Evolutionary conservation across 2,113 vertebrate species (phyloP).

Genomic region (Siniperca knerii): DNA sequence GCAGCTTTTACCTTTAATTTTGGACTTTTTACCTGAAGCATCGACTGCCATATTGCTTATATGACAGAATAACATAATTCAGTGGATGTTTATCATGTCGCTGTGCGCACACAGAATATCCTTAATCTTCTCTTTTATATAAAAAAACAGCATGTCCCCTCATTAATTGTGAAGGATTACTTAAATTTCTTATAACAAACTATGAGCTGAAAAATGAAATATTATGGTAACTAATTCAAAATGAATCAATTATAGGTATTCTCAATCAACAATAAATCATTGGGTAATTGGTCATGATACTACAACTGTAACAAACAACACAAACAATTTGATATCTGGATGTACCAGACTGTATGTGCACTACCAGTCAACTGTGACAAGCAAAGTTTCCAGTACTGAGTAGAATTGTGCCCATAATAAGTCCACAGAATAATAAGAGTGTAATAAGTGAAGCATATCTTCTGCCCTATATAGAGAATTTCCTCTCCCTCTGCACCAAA

Average conservation of each 20-base stretch:
- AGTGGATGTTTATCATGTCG: constrained; percentile 11
- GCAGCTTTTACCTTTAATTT: background rate
- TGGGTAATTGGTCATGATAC: constrained; percentile 10
- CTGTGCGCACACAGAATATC: background rate
- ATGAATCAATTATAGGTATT: constrained; percentile 25
- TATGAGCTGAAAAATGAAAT: background rate
- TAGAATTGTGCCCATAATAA: constrained; percentile 51
- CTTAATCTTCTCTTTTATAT: constrained; percentile 10
- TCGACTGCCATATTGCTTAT: background rate
- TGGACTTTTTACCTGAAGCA: background rate
- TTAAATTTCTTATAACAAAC: background rate
- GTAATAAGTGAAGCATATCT: constrained; percentile 73
- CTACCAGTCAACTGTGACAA: constrained; percentile 8
- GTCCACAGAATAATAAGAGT: constrained; percentile 57
- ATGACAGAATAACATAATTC: constrained; percentile 11
- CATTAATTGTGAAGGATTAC: constrained; percentile 8
- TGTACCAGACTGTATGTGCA: constrained; percentile 1
- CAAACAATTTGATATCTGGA: constrained; percentile 30
- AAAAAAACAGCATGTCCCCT: background rate
- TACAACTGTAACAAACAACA: constrained; percentile 13
- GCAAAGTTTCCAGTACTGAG: constrained; percentile 37
- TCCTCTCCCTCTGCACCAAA: constrained; percentile 63
- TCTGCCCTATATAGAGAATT: constrained; percentile 67
- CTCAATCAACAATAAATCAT: constrained; percentile 11
- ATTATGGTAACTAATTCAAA: constrained; percentile 10